Evolutionary conservation across 2,888 invertebrate species (phyloP), one percentile per base, ranked within the genome.

Genomic region (Hirudinaria manillensis): DNA sequence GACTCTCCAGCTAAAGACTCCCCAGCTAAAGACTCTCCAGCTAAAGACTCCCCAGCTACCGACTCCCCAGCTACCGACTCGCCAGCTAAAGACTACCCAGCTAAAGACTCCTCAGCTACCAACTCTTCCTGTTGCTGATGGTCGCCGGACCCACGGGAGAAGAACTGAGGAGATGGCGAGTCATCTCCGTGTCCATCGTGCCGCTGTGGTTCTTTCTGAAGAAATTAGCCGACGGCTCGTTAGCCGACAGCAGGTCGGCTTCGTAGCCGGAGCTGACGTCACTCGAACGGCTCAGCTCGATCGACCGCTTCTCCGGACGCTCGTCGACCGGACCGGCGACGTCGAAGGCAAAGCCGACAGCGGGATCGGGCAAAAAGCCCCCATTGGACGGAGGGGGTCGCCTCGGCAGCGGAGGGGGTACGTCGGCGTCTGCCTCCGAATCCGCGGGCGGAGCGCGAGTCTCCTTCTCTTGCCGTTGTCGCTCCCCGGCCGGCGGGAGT

Each of bases 71-170:
- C 53, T 16, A 21, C 53, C 13, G 21, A 13, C 13, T 13, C 21
- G 21, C 21, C 53, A 21, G 53, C 53, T 53, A 53, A 16, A 53
- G 13, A 16, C 21, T 53, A 53, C 53, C 13, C n/a, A n/a, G n/a
- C n/a, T n/a, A n/a, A n/a, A n/a, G n/a, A n/a, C n/a, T 24, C 24
- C 21, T 19, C 61, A 29, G 21, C 61, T 61, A 68, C 68, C 68
- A 68, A n/a, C 68, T 68, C 36, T 68, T 68, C 10, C 68, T 24
- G 21, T 68, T 68, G 36, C 36, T 29, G 36, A 68, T 32, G 3
- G 68, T 16, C 68, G 10, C 10, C 32, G 68, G 16, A 1, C 16
- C 34, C 29, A 34, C 34, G 16, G 68, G 68, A 68, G 68, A 68
- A 29, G 68, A 36, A 68, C 36, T 68, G 10, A 68, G 36, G 1